Percentiles rank a stretch among this genome's conserved stretches.
These are phyloP conservation scores for Harmothoe impar DNA, from an alignment of 2,888 invertebrate genomes.

Conservation along the genomic window DNA sequence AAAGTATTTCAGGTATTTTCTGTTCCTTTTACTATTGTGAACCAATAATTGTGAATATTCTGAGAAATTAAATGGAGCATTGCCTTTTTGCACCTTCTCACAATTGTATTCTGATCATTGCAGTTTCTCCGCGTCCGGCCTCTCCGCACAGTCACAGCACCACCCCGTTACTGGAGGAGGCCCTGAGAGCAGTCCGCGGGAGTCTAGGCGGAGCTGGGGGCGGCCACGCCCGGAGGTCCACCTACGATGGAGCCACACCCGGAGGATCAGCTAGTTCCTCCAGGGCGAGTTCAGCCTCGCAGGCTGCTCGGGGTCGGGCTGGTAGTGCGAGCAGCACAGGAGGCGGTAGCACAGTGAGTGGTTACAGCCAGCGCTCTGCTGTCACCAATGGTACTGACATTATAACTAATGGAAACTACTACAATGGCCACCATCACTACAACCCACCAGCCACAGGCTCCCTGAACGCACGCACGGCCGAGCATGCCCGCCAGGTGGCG, in stretches of 20 bases:
- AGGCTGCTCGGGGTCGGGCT: neutral
- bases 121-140: conserved; percentile 22
- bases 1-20: too few species aligned
- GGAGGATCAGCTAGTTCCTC: neutral
- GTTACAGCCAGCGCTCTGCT: neutral
- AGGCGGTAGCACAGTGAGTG: neutral
- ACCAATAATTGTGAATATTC: too few species aligned
- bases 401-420: neutral
- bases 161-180: conserved; percentile 74
- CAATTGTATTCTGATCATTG: neutral
- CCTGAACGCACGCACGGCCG: conserved; percentile 62
- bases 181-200: conserved; percentile 76
- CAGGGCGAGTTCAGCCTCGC: conserved; percentile 3
- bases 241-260: neutral
- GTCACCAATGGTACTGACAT: neutral
- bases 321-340: conserved; percentile 35
- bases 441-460: neutral
- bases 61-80: too few species aligned
- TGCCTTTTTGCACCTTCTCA: too few species aligned
- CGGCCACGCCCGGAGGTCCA: neutral
- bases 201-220: conserved; percentile 55
- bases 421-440: neutral
- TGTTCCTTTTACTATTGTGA: too few species aligned
- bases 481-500: conserved; percentile 61
- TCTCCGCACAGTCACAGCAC: conserved; percentile 21